Percentiles rank a stretch among this genome's conserved stretches.
Conservation (phyloP, 2,888 invertebrate species). For the Nasonovia ribisnigri region DNA sequence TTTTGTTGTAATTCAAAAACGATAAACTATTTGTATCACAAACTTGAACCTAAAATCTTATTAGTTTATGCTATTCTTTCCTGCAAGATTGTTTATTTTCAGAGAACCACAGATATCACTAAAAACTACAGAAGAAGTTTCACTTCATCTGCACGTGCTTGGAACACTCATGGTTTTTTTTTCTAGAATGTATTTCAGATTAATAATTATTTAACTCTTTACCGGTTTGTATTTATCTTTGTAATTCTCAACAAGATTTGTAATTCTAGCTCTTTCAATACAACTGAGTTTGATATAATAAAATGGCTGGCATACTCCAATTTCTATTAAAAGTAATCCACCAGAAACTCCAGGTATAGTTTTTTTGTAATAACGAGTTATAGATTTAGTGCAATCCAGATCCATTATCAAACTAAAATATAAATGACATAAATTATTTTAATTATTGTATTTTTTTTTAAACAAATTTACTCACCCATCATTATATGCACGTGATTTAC, state of each 20-base stretch:
- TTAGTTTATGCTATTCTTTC: too few relatives aligned
- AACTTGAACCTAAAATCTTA: too few relatives aligned
- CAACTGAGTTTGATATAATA: conserved; percentile 79
- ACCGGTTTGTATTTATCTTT: conserved; percentile 37
- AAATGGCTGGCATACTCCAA: conserved; percentile 79
- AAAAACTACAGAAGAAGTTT: too few relatives aligned
- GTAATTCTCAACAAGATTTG: conserved; percentile 71
- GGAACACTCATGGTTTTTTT: too few relatives aligned
- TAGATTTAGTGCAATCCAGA: not conserved
- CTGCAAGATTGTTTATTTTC: too few relatives aligned
- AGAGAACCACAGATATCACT: too few relatives aligned
- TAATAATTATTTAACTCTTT: conserved; percentile 67
- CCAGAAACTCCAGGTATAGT: conserved; percentile 72
- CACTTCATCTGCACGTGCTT: too few relatives aligned
- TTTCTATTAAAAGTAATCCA: conserved; percentile 79
- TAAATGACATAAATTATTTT: not conserved
- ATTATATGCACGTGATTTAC: conserved; percentile 24
- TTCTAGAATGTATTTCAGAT: not conserved
- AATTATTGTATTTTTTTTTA: not conserved
- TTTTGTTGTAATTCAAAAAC: too few relatives aligned
- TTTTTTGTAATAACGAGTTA: conserved; percentile 41
- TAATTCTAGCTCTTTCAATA: conserved; percentile 76
- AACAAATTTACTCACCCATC: conserved; percentile 1
- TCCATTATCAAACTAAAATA: conserved; percentile 20
- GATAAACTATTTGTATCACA: too few relatives aligned